Percentiles rank a stretch among this genome's conserved stretches.
phyloP scores from a whole-genome alignment of 1,140 invertebrate genomes.

The Drosophila prosaltans region DNA sequence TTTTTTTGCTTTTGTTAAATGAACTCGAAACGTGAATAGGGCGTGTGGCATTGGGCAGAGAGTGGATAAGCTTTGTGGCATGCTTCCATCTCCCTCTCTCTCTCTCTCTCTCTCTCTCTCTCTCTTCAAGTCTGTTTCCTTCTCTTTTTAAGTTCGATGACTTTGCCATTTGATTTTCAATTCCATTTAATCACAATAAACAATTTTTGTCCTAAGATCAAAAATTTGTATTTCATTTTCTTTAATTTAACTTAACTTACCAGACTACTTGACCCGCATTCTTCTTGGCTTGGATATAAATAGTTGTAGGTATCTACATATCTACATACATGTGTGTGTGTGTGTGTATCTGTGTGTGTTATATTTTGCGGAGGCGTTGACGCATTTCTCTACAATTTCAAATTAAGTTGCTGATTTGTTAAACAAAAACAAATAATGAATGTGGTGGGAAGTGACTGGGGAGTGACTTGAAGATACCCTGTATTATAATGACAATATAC shows the following conservation, averaged over 20 bases:
- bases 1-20: conserved; percentile 68
- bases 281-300: background rate
- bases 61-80: background rate
- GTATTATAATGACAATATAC: background rate
- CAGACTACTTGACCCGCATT: conserved; percentile 65
- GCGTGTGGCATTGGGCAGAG: conserved; percentile 50
- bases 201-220: background rate
- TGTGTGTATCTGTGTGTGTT: conserved; percentile 26
- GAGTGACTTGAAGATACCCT: background rate
- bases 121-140: background rate
- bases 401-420: conserved; percentile 29
- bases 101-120: background rate
- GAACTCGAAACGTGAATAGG: conserved; percentile 53
- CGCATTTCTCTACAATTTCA: conserved; percentile 42
- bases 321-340: background rate
- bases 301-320: background rate
- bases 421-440: conserved; percentile 7
- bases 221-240: conserved; percentile 1
- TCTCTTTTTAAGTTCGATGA: conserved; percentile 19
- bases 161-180: conserved; percentile 19
- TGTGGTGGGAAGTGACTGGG: too few species aligned
- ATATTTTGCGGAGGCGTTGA: conserved; percentile 25
- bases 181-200: conserved; percentile 26
- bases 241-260: background rate
- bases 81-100: background rate